phyloP scores from a whole-genome alignment of 2,797 vertebrate genomes.

The Dermochelys coriacea region DNA sequence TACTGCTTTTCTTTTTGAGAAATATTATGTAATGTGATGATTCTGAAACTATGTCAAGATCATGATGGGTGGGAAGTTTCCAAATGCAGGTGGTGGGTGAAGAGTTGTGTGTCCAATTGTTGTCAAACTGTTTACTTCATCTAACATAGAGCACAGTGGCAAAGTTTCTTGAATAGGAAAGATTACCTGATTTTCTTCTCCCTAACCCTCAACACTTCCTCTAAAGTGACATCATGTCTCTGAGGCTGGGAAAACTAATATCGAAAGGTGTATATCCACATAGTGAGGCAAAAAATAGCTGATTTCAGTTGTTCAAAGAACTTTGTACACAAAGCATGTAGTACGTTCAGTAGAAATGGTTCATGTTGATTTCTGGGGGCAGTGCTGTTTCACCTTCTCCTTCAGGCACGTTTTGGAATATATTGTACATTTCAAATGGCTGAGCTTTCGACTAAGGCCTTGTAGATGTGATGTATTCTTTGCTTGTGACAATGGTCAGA shows the following conservation, averaged over 20 bases:
- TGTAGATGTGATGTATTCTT: background rate
- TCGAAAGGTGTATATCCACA: fast-evolving
- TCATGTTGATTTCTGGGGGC: background rate
- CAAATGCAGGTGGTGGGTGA: fast-evolving
- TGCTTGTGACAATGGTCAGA: background rate
- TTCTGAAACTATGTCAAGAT: fast-evolving
- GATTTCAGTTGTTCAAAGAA: background rate
- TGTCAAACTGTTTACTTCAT: background rate
- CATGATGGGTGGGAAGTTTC: fast-evolving
- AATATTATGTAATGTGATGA: background rate
- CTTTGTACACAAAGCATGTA: background rate
- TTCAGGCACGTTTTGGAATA: background rate
- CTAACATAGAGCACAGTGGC: fast-evolving
- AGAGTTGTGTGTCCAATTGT: background rate
- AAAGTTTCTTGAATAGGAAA: background rate
- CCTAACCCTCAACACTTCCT: background rate
- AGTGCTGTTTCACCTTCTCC: background rate
- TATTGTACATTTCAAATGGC: background rate
- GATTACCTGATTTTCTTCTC: background rate
- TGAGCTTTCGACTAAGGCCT: background rate
- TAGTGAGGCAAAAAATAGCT: background rate
- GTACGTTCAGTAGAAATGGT: background rate
- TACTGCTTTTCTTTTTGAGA: too few species aligned
- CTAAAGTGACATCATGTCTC: background rate
- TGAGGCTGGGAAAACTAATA: background rate